phyloP scores from a whole-genome alignment of 2,113 vertebrate genomes.

The Chamaetylas fuelleborni region DNA sequence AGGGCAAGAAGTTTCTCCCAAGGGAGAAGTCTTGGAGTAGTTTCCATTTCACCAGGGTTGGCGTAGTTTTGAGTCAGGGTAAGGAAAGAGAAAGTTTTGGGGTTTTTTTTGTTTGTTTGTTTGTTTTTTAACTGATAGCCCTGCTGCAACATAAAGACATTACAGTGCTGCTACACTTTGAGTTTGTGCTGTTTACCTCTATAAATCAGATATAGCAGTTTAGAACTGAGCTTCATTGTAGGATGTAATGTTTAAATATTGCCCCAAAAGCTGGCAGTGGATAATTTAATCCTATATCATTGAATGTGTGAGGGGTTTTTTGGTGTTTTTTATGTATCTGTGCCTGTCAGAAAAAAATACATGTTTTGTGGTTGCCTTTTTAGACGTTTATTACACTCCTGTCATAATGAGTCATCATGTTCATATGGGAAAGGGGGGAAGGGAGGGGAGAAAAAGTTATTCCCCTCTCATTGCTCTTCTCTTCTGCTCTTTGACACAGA shows the following conservation, averaged over 20 bases:
- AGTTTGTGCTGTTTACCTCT: constrained; percentile 6
- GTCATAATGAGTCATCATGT: constrained; percentile 50
- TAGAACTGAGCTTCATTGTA: constrained; percentile 12
- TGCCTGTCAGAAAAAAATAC: not conserved
- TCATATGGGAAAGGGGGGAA: not conserved
- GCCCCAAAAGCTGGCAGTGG: constrained; percentile 43
- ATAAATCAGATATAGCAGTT: constrained; percentile 5
- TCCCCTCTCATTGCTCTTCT: not conserved
- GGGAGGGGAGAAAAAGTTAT: not conserved
- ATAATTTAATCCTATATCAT: constrained; percentile 40
- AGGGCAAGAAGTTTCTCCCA: not conserved
- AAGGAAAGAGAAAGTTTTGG: not conserved
- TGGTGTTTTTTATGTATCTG: not conserved
- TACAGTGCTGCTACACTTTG: not conserved
- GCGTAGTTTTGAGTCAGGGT: not conserved
- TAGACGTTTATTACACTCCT: constrained; percentile 45
- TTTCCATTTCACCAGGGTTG: not conserved
- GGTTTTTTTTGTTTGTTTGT: no score
- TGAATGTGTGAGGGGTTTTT: not conserved
- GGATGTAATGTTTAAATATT: constrained; percentile 51
- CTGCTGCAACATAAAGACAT: not conserved
- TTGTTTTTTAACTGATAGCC: not conserved
- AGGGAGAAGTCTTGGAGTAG: not conserved
- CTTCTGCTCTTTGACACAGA: not conserved
- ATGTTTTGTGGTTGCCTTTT: constrained; percentile 35